Base-by-base conservation (phyloP, 1,140 invertebrate species). In the Cherax destructor region DNA sequence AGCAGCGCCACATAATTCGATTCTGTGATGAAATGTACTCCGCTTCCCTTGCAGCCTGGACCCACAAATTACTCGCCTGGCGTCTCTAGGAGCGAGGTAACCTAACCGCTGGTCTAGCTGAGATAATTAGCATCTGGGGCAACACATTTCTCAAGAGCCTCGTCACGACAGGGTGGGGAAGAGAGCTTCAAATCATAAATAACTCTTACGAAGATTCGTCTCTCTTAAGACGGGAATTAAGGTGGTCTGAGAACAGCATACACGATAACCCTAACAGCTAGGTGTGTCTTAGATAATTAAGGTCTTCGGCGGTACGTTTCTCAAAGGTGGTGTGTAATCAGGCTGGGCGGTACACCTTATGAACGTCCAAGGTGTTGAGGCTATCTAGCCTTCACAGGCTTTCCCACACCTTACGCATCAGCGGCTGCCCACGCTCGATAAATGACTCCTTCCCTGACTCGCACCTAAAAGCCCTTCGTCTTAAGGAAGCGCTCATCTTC, bases 281-380 rank as follows among this genome's bases (percentile, higher is more conserved):
- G 59, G 59, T 65, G 59, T 83, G 16, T 24, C 81, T 69, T n/a
- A 30, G 81, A 30, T 83, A 83, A 83, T 83, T 83, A 83, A 83
- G 59, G 81, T 83, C 81, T 83, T 83, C 59, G 69, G 65, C 84
- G 72, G 72, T 11, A 56, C 56, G 86, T 88, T 80, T 80, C 30
- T 88, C 77, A 88, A 88, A 56, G 69, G 87, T 83, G 47, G 87
- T 89, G 87, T 89, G 87, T 89, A 89, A 89, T 89, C 87, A 89
- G 56, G 47, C 79, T 11, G 79, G 65, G 87, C 79, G 87, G 87
- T 74, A 76, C 87, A 81, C 87, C 87, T 89, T 83, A 83, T 81
- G 87, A 81, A n/a, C 52, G 78, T 72, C 47, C 18, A 49, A 89
- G 87, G 87, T 89, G 87, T 89, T 89, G 87, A 89, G 76, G 87